Conservation (phyloP, 2,113 vertebrate genomes). For the Pagrus major region DNA sequence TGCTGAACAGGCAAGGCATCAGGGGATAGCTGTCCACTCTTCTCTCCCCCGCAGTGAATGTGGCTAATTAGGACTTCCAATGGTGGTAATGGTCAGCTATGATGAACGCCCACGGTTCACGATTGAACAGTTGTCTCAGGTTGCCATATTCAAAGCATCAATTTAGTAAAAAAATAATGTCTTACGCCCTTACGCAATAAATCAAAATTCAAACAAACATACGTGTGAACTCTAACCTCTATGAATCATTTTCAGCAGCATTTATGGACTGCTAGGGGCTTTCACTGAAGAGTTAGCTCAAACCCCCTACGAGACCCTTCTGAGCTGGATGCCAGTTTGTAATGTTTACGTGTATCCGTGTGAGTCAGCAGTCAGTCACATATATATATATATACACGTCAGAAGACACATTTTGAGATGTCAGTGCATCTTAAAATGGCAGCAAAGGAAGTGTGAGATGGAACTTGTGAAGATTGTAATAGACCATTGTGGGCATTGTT, state of each 20-base stretch:
- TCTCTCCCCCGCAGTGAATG: slow-evolving; percentile 72
- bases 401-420: not conserved
- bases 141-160: slow-evolving; percentile 28
- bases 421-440: not conserved
- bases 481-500: not conserved
- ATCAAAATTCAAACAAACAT: slow-evolving; percentile 20
- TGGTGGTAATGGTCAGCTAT: slow-evolving; percentile 69
- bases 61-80: slow-evolving; percentile 79
- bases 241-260: not conserved
- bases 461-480: not conserved
- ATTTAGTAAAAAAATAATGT: slow-evolving; percentile 7
- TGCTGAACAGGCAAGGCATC: slow-evolving; percentile 82
- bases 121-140: slow-evolving; percentile 28
- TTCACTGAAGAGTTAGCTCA: slow-evolving; percentile 4
- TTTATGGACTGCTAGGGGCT: not conserved
- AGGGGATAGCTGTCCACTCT: slow-evolving; percentile 74
- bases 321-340: not conserved
- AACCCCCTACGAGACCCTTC: not conserved
- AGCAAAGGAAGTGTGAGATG: not conserved
- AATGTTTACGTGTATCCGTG: not conserved
- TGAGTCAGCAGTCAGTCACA: slow-evolving; percentile 15
- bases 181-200: not conserved
- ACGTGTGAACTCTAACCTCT: not conserved
- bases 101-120: slow-evolving; percentile 31
- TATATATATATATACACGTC: too few species aligned